A percentile compares a stretch with the other conserved stretches of the same genome.
phyloP scores from a whole-genome alignment of 1,140 invertebrate species.

The Bombus breviceps region DNA sequence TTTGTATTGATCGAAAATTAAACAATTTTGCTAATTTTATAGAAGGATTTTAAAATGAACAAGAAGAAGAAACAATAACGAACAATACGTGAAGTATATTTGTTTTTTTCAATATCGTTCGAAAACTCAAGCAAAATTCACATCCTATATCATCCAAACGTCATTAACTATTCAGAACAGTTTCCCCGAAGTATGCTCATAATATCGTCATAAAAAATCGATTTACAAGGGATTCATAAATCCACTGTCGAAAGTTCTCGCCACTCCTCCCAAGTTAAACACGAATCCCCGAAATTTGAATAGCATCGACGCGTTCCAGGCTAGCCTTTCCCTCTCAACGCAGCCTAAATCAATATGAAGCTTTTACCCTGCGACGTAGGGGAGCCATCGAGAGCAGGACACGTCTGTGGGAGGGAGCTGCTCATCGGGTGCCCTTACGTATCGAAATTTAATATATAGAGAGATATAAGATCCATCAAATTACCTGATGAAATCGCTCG shows the following conservation, averaged over 20 bases:
- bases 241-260: constrained; percentile 16
- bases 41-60: no score
- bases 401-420: constrained; percentile 12
- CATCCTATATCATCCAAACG: background rate
- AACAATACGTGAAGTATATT: no score
- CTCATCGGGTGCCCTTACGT: background rate
- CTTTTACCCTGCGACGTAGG: constrained; percentile 32
- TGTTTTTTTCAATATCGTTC: no score
- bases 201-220: background rate
- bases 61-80: no score
- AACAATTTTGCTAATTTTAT: no score
- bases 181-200: background rate
- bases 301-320: constrained; percentile 43
- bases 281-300: constrained; percentile 55
- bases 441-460: constrained; percentile 50
- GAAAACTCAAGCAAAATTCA: background rate
- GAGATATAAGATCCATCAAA: constrained; percentile 16
- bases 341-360: constrained; percentile 59
- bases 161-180: background rate
- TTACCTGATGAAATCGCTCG: background rate
- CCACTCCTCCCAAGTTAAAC: constrained; percentile 33
- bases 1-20: no score
- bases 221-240: constrained; percentile 19
- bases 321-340: constrained; percentile 36
- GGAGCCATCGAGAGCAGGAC: constrained; percentile 28